Conservation (phyloP, 2,113 vertebrate genomes). For the Gavia stellata region DNA sequence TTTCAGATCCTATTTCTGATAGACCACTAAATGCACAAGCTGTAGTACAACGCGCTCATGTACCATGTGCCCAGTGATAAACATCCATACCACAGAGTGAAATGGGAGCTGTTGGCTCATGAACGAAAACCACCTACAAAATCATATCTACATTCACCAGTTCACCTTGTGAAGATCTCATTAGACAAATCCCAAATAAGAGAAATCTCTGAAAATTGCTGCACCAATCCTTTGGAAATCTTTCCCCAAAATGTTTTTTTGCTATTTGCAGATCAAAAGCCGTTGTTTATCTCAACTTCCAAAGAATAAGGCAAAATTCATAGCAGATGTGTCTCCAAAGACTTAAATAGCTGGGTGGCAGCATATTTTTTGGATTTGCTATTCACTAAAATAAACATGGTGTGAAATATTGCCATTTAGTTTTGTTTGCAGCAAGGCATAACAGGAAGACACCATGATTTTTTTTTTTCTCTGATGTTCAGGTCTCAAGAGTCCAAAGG, state of each 20-base stretch:
- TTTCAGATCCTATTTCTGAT: background rate
- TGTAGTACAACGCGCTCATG: background rate
- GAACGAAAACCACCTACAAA: background rate
- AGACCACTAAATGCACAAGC: background rate
- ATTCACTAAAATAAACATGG: background rate
- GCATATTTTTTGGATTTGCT: background rate
- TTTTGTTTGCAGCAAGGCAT: background rate
- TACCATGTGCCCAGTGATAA: background rate
- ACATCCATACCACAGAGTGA: background rate
- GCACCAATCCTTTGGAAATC: background rate
- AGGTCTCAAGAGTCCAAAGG: background rate
- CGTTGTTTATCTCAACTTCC: constrained; percentile 4
- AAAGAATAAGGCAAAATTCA: background rate
- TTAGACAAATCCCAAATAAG: background rate
- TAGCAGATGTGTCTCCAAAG: background rate
- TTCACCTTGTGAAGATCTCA: background rate
- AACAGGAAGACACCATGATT: background rate
- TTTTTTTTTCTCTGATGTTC: background rate
- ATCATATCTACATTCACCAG: background rate
- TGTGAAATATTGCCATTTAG: background rate
- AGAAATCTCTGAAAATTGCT: background rate
- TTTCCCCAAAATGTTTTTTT: background rate
- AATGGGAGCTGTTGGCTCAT: background rate
- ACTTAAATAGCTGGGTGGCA: background rate
- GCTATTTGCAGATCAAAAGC: constrained; percentile 1